Conservation (phyloP, 2,113 vertebrate species). For the Myotis brandtii region DNA sequence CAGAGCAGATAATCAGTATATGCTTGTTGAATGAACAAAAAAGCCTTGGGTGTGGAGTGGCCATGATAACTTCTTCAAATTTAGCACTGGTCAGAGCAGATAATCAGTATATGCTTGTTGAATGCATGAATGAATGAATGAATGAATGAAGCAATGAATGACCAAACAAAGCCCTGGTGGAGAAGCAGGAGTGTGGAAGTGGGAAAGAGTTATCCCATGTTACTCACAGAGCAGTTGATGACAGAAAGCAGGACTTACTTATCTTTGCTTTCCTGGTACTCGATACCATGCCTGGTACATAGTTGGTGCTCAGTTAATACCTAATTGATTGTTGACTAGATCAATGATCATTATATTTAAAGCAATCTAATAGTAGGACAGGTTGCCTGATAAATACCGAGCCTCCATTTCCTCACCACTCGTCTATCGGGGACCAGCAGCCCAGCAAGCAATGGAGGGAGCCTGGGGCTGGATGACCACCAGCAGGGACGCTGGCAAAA, state of each 20-base stretch:
- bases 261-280: not conserved
- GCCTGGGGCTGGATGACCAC: not conserved
- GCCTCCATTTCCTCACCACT: not conserved
- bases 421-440: not conserved
- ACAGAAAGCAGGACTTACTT: not conserved
- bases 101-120: not conserved
- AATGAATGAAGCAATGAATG: not conserved
- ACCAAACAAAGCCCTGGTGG: not conserved
- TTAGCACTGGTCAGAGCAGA: not conserved
- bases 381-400: not conserved
- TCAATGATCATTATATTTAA: not conserved
- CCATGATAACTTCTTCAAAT: not conserved
- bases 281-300: not conserved
- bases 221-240: not conserved
- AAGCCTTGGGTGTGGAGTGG: not conserved
- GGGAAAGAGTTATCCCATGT: not conserved
- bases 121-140: not conserved
- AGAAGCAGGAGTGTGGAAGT: not conserved
- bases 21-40: not conserved
- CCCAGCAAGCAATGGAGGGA: not conserved
- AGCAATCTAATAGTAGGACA: not conserved
- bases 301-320: not conserved
- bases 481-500: not conserved
- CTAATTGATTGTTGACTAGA: not conserved
- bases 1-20: not conserved